Evolutionary conservation across 2,113 vertebrate genomes (phyloP), one percentile per base, ranked within the genome.

Genomic region (Acinonyx jubatus): DNA sequence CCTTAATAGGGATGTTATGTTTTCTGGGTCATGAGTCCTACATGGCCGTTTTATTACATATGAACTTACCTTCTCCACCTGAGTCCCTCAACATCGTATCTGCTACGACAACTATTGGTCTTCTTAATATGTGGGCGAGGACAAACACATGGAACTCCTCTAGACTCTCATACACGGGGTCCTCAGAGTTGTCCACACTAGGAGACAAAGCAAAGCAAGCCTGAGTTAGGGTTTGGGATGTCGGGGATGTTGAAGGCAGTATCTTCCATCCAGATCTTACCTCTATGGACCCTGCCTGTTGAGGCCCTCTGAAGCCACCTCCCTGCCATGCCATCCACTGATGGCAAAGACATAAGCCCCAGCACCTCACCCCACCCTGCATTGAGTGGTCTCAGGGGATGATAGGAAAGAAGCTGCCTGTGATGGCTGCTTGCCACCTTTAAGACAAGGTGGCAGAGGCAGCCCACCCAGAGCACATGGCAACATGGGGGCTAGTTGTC

Each of bases 131-230:
- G 16, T 99, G 99, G 48, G 99, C 99, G 91, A 99, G 98, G 68
- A 99, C 99, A 93, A 99, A 99, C 84, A 99, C 99, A 27, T 99
- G 99, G 98, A 99, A 99, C 98, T 99, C 99, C 89, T 99, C 99
- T 80, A 99, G 98, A 96, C 99, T 99, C 98, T 99, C 99, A 29
- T 99, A 99, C 52, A 99, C 99, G 0, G 99, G 99, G 96, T 99
- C 99, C 97, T 99, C 99, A 2, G 99, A 98, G 97, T 99, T 99
- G 97, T 99, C 99, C 95, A 99, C 99, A 65, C 99, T 99, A 98
- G 71, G 98, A 96, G 80, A 98, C n/a, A 98, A 38, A 97, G 57
- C 7, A 96, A 27, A 82, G 83, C 15, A 21, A 57, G 12, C 45
- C 6, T 27, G 4, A 55, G 33, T 33, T 8, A 2, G 23, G 36